phyloP scores from a whole-genome alignment of 2,797 vertebrate species.

The Neosilurus mollespiculum region DNA sequence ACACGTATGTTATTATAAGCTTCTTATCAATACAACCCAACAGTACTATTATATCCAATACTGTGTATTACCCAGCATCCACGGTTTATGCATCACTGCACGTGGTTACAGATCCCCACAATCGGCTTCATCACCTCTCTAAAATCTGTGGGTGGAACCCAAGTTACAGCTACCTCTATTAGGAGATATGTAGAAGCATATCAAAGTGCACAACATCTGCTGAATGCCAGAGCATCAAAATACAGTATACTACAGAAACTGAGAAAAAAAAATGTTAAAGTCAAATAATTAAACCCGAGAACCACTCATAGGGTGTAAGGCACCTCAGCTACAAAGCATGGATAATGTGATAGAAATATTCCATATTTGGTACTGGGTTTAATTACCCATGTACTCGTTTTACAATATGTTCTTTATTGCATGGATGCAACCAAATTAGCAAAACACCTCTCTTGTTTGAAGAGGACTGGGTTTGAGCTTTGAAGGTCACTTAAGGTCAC shows the following conservation, averaged over 20 bases:
- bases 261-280: neutral
- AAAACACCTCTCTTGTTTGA: too few species aligned
- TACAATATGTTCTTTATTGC: too few species aligned
- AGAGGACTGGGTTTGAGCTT: too few species aligned
- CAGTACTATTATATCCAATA: neutral
- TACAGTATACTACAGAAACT: neutral
- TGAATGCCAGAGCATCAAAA: neutral
- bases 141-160: neutral
- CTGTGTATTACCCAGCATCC: slow-evolving; percentile 16
- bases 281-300: too few species aligned
- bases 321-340: too few species aligned
- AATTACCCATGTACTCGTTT: too few species aligned
- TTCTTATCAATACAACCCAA: neutral
- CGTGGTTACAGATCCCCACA: neutral
- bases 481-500: too few species aligned
- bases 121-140: neutral
- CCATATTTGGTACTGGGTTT: too few species aligned
- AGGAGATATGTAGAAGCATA: neutral
- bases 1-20: neutral
- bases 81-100: neutral
- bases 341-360: too few species aligned
- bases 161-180: neutral
- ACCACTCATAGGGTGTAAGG: too few species aligned
- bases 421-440: too few species aligned
- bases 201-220: neutral